Evolutionary conservation across 2,888 invertebrate species (phyloP).

Genomic region (Synergus gifuensis): DNA sequence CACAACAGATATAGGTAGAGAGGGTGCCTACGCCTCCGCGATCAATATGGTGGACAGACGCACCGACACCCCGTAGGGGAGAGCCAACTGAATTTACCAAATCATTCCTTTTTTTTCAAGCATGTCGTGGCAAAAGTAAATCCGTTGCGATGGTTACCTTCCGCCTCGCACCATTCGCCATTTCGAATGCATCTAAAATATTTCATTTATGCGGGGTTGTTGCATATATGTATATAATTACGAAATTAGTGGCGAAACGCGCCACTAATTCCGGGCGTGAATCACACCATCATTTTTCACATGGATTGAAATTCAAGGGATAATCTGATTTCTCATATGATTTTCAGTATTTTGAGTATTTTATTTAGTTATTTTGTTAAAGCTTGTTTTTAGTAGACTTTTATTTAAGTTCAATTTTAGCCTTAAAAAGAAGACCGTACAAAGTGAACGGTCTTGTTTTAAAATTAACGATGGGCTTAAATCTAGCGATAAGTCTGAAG

Average conservation of each 20-base stretch:
- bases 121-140: constrained; percentile 10
- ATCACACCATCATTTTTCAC: not conserved
- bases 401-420: too few relatives aligned
- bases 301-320: not conserved
- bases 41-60: constrained; percentile 78
- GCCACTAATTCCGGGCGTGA: constrained; percentile 8
- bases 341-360: too few relatives aligned
- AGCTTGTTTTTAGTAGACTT: too few relatives aligned
- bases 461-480: too few relatives aligned
- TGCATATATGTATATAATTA: too few relatives aligned
- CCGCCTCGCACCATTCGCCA: not conserved
- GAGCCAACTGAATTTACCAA: constrained; percentile 69
- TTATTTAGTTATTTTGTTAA: too few relatives aligned
- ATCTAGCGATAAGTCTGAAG: too few relatives aligned
- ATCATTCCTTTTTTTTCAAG: constrained; percentile 52
- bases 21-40: constrained; percentile 68
- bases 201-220: not conserved
- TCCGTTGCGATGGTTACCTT: constrained; percentile 29
- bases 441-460: too few relatives aligned
- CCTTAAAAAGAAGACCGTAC: too few relatives aligned
- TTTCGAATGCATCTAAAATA: not conserved
- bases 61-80: constrained; percentile 71
- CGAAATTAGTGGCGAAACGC: not conserved
- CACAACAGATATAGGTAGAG: constrained; percentile 64
- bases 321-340: too few relatives aligned